These are phyloP conservation scores for Oceanodroma tethys DNA, from an alignment of 2,113 vertebrate species.

Conservation along the genomic window DNA sequence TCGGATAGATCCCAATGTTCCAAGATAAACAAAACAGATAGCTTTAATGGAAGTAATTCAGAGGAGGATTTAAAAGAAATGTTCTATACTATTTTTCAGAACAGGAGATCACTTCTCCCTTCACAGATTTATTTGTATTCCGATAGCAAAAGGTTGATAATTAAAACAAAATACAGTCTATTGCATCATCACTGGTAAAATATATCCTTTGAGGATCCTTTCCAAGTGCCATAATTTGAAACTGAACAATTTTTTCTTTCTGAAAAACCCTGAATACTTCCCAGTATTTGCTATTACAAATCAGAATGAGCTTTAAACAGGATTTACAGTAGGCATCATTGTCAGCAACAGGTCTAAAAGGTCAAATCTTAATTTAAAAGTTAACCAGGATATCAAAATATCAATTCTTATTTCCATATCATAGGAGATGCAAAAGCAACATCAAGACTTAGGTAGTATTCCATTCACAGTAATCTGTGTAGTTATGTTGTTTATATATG, in stretches of 20 bases:
- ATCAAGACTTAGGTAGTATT: not conserved
- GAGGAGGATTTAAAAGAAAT: not conserved
- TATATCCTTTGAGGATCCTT: not conserved
- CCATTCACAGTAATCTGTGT: not conserved
- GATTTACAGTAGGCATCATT: not conserved
- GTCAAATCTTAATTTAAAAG: not conserved
- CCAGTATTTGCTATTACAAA: not conserved
- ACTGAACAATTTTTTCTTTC: not conserved
- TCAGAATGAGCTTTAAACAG: not conserved
- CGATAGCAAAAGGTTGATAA: not conserved
- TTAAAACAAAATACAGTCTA: not conserved
- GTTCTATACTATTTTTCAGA: not conserved
- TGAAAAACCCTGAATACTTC: not conserved
- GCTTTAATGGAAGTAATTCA: not conserved
- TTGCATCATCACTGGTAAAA: not conserved
- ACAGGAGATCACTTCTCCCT: not conserved
- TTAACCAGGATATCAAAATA: not conserved
- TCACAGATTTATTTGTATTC: not conserved
- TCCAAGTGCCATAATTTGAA: not conserved
- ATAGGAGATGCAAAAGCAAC: not conserved
- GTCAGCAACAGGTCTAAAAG: not conserved
- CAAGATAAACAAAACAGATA: not conserved
- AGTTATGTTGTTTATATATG: not conserved
- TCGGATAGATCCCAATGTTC: not conserved
- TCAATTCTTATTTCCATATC: not conserved